Base-by-base conservation (phyloP, 2,888 invertebrate species). In the Oligia latruncula region DNA sequence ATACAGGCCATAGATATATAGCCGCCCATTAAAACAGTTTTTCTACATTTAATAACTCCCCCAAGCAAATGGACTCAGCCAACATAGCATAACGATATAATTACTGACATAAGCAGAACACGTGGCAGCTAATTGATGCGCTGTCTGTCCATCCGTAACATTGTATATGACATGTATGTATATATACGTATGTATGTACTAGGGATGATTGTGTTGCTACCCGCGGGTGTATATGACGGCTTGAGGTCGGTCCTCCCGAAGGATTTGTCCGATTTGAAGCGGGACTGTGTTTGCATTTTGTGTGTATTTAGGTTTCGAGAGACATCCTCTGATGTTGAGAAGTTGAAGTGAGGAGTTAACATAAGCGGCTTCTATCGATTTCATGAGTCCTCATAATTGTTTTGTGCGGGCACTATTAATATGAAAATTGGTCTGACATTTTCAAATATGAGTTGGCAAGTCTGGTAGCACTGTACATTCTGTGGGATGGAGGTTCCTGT, bases 41-140 rank as follows among this genome's bases (percentile, higher is more conserved):
- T 49, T 6, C 58, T 58, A 58, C 23, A 23, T 29, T 6, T 46
- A 20, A 46, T 40, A 60, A 23, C 15, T 6, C 58, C 35, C 67
- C 74, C n/a, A 52, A 73, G 35, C 35, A 64, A 76, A 71, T 62
- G 49, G 40, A 55, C 15, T 55, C 52, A 55, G 65, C 55, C 52
- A 78, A 68, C 68, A 20, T 46, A 72, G 29, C 13, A 65, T 60
- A 68, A 66, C 64, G 74, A 55, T 72, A 35, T 77, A 84, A 78
- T 78, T 60, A 78, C 77, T 67, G 66, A 68, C 52, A 29, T 29
- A 29, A 65, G 23, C 67, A 64, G 29, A 71, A 64, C 86, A 85
- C 86, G 88, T 85, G 88, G 55, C 74, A 23, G 49, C 49, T 85
- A 87, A 85, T 80, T 85, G 88, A 75, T 62, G 49, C 23, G 46